Conservation (phyloP, 2,797 vertebrate genomes). For the Enteromius paludinosus region DNA sequence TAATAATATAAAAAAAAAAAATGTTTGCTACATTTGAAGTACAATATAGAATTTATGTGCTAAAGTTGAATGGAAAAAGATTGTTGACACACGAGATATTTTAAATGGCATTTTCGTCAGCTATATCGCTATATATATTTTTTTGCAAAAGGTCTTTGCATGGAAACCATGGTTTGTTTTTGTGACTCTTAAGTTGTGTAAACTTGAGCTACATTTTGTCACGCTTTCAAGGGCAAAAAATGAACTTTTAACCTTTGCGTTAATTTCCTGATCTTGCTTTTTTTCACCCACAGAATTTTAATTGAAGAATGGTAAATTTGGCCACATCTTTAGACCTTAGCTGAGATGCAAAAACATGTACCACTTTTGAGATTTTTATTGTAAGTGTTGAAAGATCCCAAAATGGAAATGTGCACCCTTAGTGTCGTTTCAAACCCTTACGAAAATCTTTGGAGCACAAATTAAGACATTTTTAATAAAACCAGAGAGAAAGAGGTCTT, state of each 20-base stretch:
- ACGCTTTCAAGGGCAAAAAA: not conserved
- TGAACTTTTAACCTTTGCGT: not conserved
- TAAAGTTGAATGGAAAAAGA: too few species aligned
- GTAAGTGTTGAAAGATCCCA: not conserved
- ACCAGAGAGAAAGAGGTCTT: not conserved
- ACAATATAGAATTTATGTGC: too few species aligned
- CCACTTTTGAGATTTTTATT: constrained; percentile 19
- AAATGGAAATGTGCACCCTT: not conserved
- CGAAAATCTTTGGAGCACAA: not conserved
- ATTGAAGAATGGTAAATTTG: not conserved
- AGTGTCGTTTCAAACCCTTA: not conserved
- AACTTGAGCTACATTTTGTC: not conserved
- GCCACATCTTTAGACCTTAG: not conserved
- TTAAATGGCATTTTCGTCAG: too few species aligned
- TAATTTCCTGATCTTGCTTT: not conserved
- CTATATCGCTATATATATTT: too few species aligned
- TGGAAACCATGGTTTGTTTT: too few species aligned
- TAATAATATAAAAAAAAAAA: too few species aligned
- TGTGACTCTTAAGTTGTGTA: too few species aligned
- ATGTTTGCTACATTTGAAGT: too few species aligned
- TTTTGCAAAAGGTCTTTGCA: too few species aligned
- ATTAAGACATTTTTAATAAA: not conserved
- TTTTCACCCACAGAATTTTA: too few species aligned
- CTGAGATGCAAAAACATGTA: not conserved
- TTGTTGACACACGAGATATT: too few species aligned